Evolutionary conservation across 1,140 invertebrate species (phyloP).

Genomic region (Tetramorium parvispinum): DNA sequence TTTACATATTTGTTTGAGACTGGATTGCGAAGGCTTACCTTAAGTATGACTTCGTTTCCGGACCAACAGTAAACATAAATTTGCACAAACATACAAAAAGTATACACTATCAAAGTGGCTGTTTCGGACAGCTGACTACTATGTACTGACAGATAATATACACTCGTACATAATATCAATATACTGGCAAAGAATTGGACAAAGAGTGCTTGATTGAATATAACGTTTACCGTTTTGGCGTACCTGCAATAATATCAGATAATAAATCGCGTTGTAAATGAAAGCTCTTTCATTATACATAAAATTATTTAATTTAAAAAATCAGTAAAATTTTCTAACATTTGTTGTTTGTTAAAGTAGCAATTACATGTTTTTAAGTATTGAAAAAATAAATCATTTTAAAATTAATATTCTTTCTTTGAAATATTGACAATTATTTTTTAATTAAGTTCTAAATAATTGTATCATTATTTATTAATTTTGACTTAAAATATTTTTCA

Average conservation of each 20-base stretch:
- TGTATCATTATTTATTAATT: neutral
- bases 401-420: neutral
- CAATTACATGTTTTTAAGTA: neutral
- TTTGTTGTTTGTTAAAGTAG: neutral
- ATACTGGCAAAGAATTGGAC: slow-evolving; percentile 41
- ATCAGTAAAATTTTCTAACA: neutral
- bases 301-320: neutral
- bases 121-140: neutral
- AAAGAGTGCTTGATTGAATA: slow-evolving; percentile 40
- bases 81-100: slow-evolving; percentile 39
- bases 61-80: slow-evolving; percentile 49
- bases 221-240: slow-evolving; percentile 11
- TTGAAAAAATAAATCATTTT: neutral
- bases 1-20: neutral
- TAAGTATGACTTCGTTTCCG: slow-evolving; percentile 48
- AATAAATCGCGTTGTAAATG: neutral
- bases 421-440: neutral
- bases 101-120: slow-evolving; percentile 12
- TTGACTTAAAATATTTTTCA: neutral
- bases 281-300: neutral
- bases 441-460: neutral
- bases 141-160: slow-evolving; percentile 24
- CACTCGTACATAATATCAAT: slow-evolving; percentile 38
- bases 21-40: slow-evolving; percentile 13
- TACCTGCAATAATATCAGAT: slow-evolving; percentile 37